A percentile compares a stretch with the other conserved stretches of the same genome.
Conservation (phyloP, 2,797 vertebrate genomes). For the Pyrrhura leucotis region DNA sequence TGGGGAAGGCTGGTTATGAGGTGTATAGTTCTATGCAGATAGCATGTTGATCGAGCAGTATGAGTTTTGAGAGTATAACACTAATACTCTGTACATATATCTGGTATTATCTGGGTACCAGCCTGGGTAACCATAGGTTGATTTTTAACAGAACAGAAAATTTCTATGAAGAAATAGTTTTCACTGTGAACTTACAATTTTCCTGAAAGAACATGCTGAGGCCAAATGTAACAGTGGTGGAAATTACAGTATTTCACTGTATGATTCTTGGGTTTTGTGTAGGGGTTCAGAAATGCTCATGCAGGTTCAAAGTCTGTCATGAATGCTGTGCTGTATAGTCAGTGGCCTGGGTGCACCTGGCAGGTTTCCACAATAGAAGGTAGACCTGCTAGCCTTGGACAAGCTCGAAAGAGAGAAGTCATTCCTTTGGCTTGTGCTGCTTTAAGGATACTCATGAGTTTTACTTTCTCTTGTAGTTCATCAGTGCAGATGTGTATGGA, state of each 20-base stretch:
- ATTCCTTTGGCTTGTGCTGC: not conserved
- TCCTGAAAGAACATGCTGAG: not conserved
- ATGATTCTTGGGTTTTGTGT: not conserved
- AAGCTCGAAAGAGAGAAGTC: not conserved
- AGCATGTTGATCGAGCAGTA: not conserved
- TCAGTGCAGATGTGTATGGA: constrained; percentile 89
- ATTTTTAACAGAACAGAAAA: not conserved
- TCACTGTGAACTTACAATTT: not conserved
- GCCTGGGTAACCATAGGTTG: not conserved
- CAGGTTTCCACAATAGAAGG: not conserved
- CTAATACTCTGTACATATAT: not conserved
- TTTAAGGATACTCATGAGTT: not conserved
- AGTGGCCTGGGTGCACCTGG: not conserved
- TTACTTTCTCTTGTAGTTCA: constrained; percentile 83
- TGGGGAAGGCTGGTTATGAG: not conserved
- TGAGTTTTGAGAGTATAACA: not conserved
- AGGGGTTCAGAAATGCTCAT: not conserved
- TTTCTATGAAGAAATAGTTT: not conserved
- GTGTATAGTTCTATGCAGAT: not conserved
- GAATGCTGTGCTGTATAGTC: not conserved
- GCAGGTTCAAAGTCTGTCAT: not conserved
- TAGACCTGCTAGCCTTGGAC: not conserved
- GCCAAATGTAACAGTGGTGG: not conserved
- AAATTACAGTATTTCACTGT: not conserved
- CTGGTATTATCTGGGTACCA: not conserved